Evolutionary conservation across 2,888 invertebrate genomes (phyloP), one percentile per base, ranked within the genome.

Genomic region (Sinodicranocentrus sp.): DNA sequence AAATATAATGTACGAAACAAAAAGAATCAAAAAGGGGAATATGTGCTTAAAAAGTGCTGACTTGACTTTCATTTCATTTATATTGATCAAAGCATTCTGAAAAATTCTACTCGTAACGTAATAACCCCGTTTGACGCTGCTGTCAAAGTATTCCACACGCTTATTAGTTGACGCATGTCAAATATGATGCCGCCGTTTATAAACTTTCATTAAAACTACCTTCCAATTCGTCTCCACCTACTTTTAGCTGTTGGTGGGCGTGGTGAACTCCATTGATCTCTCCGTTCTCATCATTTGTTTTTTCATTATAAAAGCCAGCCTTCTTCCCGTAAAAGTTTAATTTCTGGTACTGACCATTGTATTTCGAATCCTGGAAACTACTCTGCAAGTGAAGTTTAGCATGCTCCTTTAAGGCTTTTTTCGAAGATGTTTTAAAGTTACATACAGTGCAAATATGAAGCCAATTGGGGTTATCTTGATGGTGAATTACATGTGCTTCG

Each of bases 361-460:
- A 5, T 28, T 57, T 57, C 21, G 21, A 8, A 2, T 65, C 65
- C 19, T 5, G 70, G 19, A 23, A 79, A 2, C 19, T 39, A 70
- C 17, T 79, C 17, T 57, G 80, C 28, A 96, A 96, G 90, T 97
- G 97, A 72, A 95, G 92, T 89, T 95, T 94, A 52, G 94, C 92
- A 90, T 97, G 97, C 89, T 96, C 96, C 54, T 94, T 93, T 43
- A 96, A 91, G 87, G 95, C 93, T 89, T 94, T 93, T 79, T 93
- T 93, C 89, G 95, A 95, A 2, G 94, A 93, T 26, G 95, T 95
- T 25, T 94, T 94, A 90, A 95, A 95, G 91, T 96, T 95, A 90
- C 97, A 97, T 90, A 95, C 94, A 23, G 94, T 93, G 91, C 97
- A 97, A 0, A 67, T 67, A 26, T 82, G 80, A 21, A 82, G 72